Percentiles rank a stretch among this genome's conserved stretches.
phyloP scores from a whole-genome alignment of 2,113 vertebrate species.

The Butorides virescens region DNA sequence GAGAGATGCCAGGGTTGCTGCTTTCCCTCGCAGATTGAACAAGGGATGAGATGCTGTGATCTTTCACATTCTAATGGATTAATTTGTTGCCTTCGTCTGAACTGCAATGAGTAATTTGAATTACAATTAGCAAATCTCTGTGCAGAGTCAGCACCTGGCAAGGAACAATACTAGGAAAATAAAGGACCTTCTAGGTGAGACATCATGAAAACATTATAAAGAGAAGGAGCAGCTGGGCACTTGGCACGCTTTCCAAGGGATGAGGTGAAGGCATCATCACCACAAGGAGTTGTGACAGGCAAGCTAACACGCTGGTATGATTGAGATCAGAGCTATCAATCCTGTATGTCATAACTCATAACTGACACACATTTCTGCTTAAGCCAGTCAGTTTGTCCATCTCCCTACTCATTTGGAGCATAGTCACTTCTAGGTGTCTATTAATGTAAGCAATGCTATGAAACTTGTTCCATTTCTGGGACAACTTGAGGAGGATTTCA shows the following conservation, averaged over 20 bases:
- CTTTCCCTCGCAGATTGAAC: neutral
- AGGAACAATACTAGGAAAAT: neutral
- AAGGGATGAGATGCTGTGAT: neutral
- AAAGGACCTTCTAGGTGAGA: neutral
- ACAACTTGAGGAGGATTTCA: neutral
- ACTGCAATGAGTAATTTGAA: neutral
- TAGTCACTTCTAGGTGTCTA: neutral
- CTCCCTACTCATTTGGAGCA: neutral
- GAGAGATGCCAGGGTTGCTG: neutral
- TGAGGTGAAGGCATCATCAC: neutral
- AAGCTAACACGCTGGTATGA: neutral
- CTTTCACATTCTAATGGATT: neutral
- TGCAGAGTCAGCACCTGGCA: neutral
- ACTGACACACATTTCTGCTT: neutral
- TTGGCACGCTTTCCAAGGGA: accelerated
- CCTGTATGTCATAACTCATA: neutral
- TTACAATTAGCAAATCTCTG: neutral
- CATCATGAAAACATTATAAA: neutral
- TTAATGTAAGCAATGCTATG: neutral
- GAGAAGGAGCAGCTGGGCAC: neutral
- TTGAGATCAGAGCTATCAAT: neutral
- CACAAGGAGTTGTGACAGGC: neutral
- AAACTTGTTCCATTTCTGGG: neutral
- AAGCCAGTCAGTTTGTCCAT: neutral
- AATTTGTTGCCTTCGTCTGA: neutral